Conservation (phyloP, 1,140 invertebrate genomes). For the Pentalonia nigronervosa region DNA sequence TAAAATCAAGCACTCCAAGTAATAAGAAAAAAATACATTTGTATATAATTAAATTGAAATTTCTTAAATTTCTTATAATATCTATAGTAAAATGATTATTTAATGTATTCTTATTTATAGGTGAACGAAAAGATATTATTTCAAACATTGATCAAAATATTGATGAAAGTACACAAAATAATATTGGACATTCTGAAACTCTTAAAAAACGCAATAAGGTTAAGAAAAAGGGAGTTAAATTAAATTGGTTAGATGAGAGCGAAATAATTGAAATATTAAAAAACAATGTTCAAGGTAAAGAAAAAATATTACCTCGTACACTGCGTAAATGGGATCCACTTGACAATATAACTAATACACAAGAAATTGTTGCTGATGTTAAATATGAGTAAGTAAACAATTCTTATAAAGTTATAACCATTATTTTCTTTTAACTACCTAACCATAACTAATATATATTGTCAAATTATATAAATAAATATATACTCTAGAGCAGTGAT, state of each 20-base stretch:
- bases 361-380: not conserved
- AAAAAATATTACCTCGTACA: not conserved
- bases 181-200: not conserved
- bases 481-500: too few relatives aligned
- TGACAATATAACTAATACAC: not conserved
- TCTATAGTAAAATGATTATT: not conserved
- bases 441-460: not conserved
- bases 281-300: not conserved
- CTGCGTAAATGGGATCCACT: not conserved
- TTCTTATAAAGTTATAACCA: not conserved
- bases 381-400: not conserved
- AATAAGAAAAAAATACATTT: not conserved
- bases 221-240: not conserved
- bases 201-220: not conserved
- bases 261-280: not conserved
- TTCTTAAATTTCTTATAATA: not conserved
- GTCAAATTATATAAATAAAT: not conserved
- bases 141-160: not conserved
- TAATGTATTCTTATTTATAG: not conserved
- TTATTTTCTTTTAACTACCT: not conserved
- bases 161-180: not conserved
- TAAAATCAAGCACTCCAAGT: constrained; percentile 1
- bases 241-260: not conserved
- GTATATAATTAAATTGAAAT: not conserved
- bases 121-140: not conserved